Evolutionary conservation across 2,797 vertebrate genomes (phyloP).

Genomic region (Psittacula echo): DNA sequence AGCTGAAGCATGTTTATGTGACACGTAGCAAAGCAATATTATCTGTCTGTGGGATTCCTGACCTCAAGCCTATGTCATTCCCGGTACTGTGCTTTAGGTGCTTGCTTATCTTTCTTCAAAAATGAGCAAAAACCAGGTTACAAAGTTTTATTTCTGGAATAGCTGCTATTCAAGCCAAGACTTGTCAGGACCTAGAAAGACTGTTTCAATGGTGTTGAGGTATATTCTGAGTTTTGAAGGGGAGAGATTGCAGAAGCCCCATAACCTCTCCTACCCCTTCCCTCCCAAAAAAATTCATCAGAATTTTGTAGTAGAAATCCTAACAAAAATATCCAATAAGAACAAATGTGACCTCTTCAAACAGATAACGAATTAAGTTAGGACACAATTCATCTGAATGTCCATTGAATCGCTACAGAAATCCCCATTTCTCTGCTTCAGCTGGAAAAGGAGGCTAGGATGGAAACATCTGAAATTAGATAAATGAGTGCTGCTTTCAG

Average conservation of each 20-base stretch:
- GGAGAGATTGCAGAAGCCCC: neutral
- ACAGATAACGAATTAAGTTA: neutral
- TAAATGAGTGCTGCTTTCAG: neutral
- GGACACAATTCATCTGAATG: neutral
- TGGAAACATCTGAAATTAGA: neutral
- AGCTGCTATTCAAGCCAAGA: too few relatives aligned
- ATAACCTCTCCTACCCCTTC: neutral
- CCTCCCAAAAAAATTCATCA: accelerated
- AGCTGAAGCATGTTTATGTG: neutral
- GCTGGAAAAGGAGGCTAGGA: neutral
- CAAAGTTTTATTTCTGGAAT: neutral
- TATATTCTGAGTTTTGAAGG: neutral
- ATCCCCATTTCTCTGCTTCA: neutral
- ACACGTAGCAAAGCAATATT: neutral
- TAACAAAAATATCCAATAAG: neutral
- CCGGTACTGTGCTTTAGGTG: neutral
- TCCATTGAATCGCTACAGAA: neutral
- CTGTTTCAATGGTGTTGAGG: neutral
- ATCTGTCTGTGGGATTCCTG: neutral
- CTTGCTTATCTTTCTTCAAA: neutral
- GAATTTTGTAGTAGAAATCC: neutral
- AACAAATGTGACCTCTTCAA: neutral
- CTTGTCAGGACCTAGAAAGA: neutral
- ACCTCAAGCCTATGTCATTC: neutral
- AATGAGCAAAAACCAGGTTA: accelerated